phyloP scores from a whole-genome alignment of 2,113 vertebrate genomes.

The Cynopterus brachyotis region DNA sequence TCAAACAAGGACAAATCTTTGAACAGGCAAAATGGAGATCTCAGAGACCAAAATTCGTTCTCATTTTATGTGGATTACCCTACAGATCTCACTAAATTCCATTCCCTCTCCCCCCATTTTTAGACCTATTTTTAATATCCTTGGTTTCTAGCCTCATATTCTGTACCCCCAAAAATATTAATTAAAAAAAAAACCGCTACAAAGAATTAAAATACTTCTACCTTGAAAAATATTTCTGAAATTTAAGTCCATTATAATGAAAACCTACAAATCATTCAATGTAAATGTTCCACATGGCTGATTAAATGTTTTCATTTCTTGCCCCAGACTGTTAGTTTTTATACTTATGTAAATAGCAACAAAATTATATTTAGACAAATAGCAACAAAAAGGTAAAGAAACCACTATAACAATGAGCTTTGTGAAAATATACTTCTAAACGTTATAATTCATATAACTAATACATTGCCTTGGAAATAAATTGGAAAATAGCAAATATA shows the following conservation, averaged over 20 bases:
- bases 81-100: background rate
- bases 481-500: background rate
- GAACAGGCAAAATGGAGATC: background rate
- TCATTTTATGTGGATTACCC: background rate
- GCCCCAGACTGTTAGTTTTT: background rate
- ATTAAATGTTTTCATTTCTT: conserved; percentile 19
- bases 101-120: background rate
- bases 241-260: background rate
- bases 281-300: background rate
- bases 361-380: background rate
- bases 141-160: background rate
- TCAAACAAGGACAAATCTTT: background rate
- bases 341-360: background rate
- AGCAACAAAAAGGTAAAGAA: background rate
- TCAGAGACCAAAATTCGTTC: background rate
- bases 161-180: too few relatives aligned
- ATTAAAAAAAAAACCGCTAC: background rate
- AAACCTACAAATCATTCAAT: conserved; percentile 19
- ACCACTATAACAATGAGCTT: background rate
- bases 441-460: background rate
- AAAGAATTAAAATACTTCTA: background rate
- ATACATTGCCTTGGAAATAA: background rate
- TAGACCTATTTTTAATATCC: background rate
- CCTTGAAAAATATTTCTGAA: background rate
- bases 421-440: background rate